Base-by-base conservation (phyloP, 2,888 invertebrate species). In the Cerastoderma edule region DNA sequence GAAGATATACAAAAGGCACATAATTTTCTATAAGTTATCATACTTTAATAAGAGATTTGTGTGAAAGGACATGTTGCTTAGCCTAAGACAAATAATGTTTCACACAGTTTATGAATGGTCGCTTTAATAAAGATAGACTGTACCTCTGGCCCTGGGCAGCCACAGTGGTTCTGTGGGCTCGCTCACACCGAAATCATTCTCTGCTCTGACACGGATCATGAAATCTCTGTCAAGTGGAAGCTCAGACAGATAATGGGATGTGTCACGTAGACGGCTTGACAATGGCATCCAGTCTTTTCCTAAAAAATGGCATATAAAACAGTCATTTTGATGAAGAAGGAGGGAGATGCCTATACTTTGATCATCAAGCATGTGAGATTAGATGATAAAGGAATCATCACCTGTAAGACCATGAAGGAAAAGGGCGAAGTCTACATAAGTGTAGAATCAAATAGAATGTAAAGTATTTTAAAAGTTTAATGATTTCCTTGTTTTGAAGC, bases 171-270 rank as follows among this genome's bases (percentile, higher is more conserved):
- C 98, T 70, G 98, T 98, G 0, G 99, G 99, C 91, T 99, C 99
- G 93, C 98, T 98, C 83, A 98, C 95, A 63, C 99, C 99, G 92
- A 96, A 97, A 92, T 97, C 97, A 93, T 99, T 99, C 92, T 98
- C 98, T 4, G 99, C 99, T 44, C 99, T 95, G 44, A 99, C 95
- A 78, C 99, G 95, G 94, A 99, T 97, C 93, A 96, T 96, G 94
- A 99, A 99, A 93, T 99, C 98, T 83, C 97, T 95, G 94, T 97
- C 97, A 0, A 98, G 97, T 90, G 97, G 96, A 78, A 99, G 88
- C 57, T 91, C 89, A 4, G 89, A 86, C 71, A 92, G 83, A 53
- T 88, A 87, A 67, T 87, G 88, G n/a, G 84, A 85, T 2, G 89
- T 89, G 69, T 89, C 89, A 8, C 80, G 80, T 6, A 89, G 80